A percentile compares a stretch with the other conserved stretches of the same genome.
These are phyloP conservation scores for Rhyzopertha dominica DNA, from an alignment of 1,140 invertebrate genomes.

Conservation along the genomic window DNA sequence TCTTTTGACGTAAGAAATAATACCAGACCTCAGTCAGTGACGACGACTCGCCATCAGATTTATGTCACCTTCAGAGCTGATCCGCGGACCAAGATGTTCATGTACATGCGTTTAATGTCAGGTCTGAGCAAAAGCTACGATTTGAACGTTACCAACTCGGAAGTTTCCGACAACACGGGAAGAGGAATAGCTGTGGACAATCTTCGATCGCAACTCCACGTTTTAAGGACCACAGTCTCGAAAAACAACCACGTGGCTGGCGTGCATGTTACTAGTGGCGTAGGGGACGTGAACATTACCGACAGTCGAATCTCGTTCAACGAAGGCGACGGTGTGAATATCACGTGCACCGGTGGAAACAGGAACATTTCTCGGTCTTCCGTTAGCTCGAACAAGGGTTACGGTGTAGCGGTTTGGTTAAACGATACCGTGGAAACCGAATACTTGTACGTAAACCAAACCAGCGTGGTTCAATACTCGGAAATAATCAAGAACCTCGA, in stretches of 20 bases:
- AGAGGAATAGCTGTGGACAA: conserved; percentile 86
- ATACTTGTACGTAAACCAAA: conserved; percentile 74
- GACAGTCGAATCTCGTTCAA: conserved; percentile 85
- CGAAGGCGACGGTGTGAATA: conserved; percentile 84
- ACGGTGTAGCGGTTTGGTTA: conserved; percentile 81
- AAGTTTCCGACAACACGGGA: conserved; percentile 85
- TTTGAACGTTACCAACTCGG: conserved; percentile 78
- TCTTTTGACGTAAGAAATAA: conserved; percentile 66
- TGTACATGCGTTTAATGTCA: conserved; percentile 71
- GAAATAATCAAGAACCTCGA: conserved; percentile 79
- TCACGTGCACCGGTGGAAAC: conserved; percentile 86
- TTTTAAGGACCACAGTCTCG: conserved; percentile 75
- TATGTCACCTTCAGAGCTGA: conserved; percentile 70
- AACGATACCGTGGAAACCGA: conserved; percentile 82
- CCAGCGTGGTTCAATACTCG: conserved; percentile 81
- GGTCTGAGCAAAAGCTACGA: conserved; percentile 79
- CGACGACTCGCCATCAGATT: conserved; percentile 69
- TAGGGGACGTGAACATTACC: conserved; percentile 90
- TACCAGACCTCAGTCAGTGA: conserved; percentile 79
- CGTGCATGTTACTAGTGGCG: conserved; percentile 77
- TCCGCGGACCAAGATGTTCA: conserved; percentile 60
- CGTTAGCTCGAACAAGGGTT: conserved; percentile 73
- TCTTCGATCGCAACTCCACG: conserved; percentile 71
- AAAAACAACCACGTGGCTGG: conserved; percentile 86
- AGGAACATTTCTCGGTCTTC: conserved; percentile 80